Base-by-base conservation (phyloP, 2,888 invertebrate genomes). In the Noctuana brunneofusca region DNA sequence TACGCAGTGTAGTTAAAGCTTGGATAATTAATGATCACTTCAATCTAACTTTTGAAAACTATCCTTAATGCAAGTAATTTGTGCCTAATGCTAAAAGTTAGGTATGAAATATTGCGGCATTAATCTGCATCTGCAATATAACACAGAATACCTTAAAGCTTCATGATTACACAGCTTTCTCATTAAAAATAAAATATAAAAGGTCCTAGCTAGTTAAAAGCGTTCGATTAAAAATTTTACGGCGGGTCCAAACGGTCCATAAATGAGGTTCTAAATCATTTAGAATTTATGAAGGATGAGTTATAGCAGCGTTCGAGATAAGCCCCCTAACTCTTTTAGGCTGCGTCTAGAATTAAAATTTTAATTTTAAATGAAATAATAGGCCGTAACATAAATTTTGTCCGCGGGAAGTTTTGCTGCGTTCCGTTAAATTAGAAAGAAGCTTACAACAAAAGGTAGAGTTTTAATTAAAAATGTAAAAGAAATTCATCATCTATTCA, bases 261-360 rank as follows among this genome's bases (percentile, higher is more conserved):
- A 53, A 60, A 60, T 60, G 60, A 54, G 60, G 35, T 54, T 41
- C 53, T 62, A 62, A 62, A 62, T 62, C 62, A 62, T 62, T 62
- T 55, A 62, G 38, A 55, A 62, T 62, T 62, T 62, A 62, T 62
- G 60, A 62, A 62, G 54, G 48, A 55, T 60, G 54, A 60, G 53
- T 60, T 53, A 60, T 18, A 24, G 35, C 59, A 35, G 24, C 32
- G 8, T 38, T 38, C 27, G 48, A 55, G 60, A 60, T 60, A 60
- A 60, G 54, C 41, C 18, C 30, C 38, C 50, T 52, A 60, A 60
- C 60, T 60, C 60, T 60, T 60, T 48, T 32, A n/a, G 24, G 54
- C 46, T 46, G 59, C 54, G 46, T 12, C 54, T 54, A 54, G 46
- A 60, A 60, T 60, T 48, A 60, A 54, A 60, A 54, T 53, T 60